Evolutionary conservation across 2,113 vertebrate genomes (phyloP), one percentile per base, ranked within the genome.

Genomic region (Mus pahari): DNA sequence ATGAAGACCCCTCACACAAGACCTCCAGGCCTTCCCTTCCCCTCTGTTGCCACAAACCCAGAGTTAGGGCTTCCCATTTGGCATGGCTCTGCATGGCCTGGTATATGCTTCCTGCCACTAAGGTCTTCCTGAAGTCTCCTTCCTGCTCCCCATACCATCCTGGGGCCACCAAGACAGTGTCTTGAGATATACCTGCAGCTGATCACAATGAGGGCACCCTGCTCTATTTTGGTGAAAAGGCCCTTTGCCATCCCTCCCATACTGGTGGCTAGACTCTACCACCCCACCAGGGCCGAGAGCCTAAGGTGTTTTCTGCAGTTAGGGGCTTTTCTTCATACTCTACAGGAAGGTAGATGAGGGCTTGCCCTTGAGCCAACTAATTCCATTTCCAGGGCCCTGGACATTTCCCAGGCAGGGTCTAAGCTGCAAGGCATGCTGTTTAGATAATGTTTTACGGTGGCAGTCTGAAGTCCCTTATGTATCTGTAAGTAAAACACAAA

Each of bases 1-100:
- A 5, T 42, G 14, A 31, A 64, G 55, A 6, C 58, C 39, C n/a
- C 20, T 50, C 42, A 64, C 31, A 17, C 42, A 68, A 50, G 62
- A 68, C 11, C n/a, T 45, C 50, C 26, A 1, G 33, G 31, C 1
- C 26, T 26, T 45, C 6, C 20, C 12, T 4, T 42, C 17, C 19
- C 14, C 22, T 39, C 45, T 55, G 45, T n/a, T n/a, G 66, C 75
- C 55, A 78, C 8, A 13, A 36, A 7, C 12, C 28, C 4, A 36
- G 71, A 50, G 24, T 62, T n/a, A 12, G 0, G 0, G 0, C 13
- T 33, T 3, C 10, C 20, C 50, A 1, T 5, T 7, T 50, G 48
- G 71, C 22, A 0, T 1, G 1, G 1, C 20, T 36, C 48, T 58
- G n/a, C 31, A 17, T 58, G 10, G 53, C 50, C 64, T 39, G 3